Evolutionary conservation across 2,888 invertebrate species (phyloP).

Genomic region (Schrankia costaestrigalis): DNA sequence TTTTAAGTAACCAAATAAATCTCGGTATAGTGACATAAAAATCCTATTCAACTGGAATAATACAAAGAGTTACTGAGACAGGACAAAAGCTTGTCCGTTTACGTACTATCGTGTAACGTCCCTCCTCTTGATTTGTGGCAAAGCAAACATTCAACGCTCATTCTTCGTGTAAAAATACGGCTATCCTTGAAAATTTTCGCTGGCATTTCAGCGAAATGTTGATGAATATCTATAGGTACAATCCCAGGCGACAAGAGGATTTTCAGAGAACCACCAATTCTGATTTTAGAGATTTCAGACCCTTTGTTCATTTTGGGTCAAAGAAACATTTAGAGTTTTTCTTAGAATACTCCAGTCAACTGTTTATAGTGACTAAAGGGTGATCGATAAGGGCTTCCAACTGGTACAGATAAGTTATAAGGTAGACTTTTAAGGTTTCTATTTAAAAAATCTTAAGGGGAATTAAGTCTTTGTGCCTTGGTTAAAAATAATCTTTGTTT

Average conservation of each 20-base stretch:
- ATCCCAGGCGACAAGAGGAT: conserved; percentile 14
- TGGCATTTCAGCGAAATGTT: conserved; percentile 29
- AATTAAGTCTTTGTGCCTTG: no score
- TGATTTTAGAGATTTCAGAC: conserved; percentile 32
- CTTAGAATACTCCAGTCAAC: conserved; percentile 19
- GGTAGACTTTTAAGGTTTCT: conserved; percentile 22
- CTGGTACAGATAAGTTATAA: conserved; percentile 24
- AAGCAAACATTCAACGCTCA: conserved; percentile 48
- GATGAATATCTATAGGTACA: conserved; percentile 29
- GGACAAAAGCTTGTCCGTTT: conserved; percentile 46
- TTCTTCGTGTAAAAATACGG: conserved; percentile 39
- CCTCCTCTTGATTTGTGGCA: conserved; percentile 55
- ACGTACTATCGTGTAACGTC: conserved; percentile 42
- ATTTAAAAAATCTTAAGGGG: no score
- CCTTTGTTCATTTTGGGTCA: conserved; percentile 33
- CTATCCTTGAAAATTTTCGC: conserved; percentile 43
- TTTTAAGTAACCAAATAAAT: conserved; percentile 34
- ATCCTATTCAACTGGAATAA: conserved; percentile 39
- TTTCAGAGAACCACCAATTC: conserved; percentile 29
- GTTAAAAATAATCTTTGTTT: no score
- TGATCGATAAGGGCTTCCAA: conserved; percentile 23
- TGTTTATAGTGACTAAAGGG: conserved; percentile 27
- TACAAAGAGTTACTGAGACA: conserved; percentile 53
- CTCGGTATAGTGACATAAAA: conserved; percentile 34
- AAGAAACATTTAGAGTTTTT: conserved; percentile 23